Percentiles rank a stretch among this genome's conserved stretches.
phyloP scores from a whole-genome alignment of 2,888 invertebrate genomes.

The Diloba caeruleocephala region DNA sequence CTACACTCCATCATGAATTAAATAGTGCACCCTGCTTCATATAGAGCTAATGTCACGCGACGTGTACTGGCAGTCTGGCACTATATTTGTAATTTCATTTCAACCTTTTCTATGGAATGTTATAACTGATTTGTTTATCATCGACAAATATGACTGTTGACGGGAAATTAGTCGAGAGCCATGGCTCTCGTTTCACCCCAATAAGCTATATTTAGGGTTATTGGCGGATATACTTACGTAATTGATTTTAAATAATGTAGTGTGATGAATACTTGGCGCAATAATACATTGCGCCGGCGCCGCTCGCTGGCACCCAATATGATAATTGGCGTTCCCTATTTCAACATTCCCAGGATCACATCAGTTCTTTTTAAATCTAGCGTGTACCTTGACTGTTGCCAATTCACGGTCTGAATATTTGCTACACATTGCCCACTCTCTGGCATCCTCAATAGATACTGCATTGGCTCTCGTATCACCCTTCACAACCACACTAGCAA shows the following conservation, averaged over 20 bases:
- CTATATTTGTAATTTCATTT: constrained; percentile 30
- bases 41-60: constrained; percentile 37
- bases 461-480: constrained; percentile 6
- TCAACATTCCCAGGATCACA: constrained; percentile 18
- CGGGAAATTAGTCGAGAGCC: constrained; percentile 12
- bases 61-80: constrained; percentile 21
- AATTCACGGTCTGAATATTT: constrained; percentile 15
- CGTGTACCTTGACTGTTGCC: constrained; percentile 16
- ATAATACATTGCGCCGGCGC: constrained; percentile 13
- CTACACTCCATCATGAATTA: constrained; percentile 43
- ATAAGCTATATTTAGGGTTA: constrained; percentile 1
- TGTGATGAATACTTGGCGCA: constrained; percentile 30
- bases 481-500: constrained; percentile 33
- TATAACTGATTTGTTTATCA: constrained; percentile 26
- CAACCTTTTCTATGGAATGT: constrained; percentile 2
- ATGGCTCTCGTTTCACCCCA: constrained; percentile 23
- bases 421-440: constrained; percentile 4
- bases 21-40: constrained; percentile 36
- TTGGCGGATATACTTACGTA: constrained; percentile 13
- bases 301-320: background rate
- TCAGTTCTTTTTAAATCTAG: background rate
- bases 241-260: constrained; percentile 23
- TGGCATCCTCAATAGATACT: constrained; percentile 17
- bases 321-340: constrained; percentile 28
- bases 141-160: constrained; percentile 5